Evolutionary conservation across 2,888 invertebrate species (phyloP).

Genomic region (Polietes domitor): DNA sequence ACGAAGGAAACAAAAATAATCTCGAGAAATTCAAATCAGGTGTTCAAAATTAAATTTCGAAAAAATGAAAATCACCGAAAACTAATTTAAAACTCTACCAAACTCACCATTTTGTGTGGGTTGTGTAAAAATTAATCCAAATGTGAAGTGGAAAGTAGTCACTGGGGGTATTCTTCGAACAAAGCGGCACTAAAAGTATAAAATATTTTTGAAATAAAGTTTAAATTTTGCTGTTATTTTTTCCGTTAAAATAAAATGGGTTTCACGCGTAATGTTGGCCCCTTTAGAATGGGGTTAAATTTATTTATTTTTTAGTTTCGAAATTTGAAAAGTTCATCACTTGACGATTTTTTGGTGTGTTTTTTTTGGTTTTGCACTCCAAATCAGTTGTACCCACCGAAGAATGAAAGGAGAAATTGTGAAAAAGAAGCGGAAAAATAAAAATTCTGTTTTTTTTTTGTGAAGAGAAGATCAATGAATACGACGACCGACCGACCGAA

Average conservation of each 20-base stretch:
- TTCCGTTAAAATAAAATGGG: background rate
- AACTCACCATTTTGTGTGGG: slow-evolving; percentile 70
- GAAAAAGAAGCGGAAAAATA: background rate
- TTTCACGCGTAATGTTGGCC: background rate
- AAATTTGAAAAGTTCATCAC: background rate
- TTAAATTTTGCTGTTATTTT: background rate
- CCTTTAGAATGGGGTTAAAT: background rate
- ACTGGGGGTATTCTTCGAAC: no score
- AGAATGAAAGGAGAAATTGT: background rate
- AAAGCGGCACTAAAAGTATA: slow-evolving; percentile 13
- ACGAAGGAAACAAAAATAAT: background rate
- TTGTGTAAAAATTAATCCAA: slow-evolving; percentile 60
- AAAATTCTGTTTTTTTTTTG: slow-evolving; percentile 1
- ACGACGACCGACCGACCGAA: slow-evolving; percentile 52
- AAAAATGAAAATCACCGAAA: slow-evolving; percentile 1
- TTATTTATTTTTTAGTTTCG: background rate
- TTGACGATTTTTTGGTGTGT: background rate
- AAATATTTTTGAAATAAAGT: background rate
- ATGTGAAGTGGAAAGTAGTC: background rate
- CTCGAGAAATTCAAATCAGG: slow-evolving; percentile 32
- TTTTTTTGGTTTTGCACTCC: background rate
- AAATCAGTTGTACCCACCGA: slow-evolving; percentile 10
- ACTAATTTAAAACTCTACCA: background rate
- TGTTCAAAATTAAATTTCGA: slow-evolving; percentile 36
- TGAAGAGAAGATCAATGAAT: slow-evolving; percentile 45